phyloP scores from a whole-genome alignment of 2,797 vertebrate genomes.

The Anguilla obscura region DNA sequence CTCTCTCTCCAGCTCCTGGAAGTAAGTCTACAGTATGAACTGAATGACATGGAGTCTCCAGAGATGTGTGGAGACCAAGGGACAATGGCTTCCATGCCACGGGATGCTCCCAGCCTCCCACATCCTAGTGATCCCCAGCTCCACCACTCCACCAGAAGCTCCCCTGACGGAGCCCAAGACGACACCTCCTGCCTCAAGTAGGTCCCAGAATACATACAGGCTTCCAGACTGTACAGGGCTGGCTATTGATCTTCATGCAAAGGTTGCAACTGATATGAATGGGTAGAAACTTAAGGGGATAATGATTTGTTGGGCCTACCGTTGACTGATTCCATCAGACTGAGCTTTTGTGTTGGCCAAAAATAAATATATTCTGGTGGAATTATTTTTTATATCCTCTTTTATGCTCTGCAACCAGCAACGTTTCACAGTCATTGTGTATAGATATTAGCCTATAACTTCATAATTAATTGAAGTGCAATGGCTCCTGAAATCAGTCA shows the following conservation, averaged over 20 bases:
- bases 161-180: slow-evolving; percentile 86
- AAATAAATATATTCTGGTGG: too few relatives aligned
- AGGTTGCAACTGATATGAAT: neutral
- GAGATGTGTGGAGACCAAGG: slow-evolving; percentile 81
- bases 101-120: slow-evolving; percentile 77
- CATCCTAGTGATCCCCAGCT: slow-evolving; percentile 79
- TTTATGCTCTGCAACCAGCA: neutral
- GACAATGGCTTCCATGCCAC: slow-evolving; percentile 77
- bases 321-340: neutral
- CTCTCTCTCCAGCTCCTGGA: slow-evolving; percentile 82
- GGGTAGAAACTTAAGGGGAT: neutral
- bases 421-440: too few relatives aligned
- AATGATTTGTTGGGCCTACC: neutral
- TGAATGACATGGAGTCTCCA: slow-evolving; percentile 84
- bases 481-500: neutral
- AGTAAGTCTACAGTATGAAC: slow-evolving; percentile 87
- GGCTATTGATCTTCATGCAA: too few relatives aligned
- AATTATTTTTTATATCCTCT: neutral
- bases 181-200: slow-evolving; percentile 95
- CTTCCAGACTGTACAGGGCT: neutral
- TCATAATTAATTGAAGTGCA: neutral
- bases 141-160: slow-evolving; percentile 84
- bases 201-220: slow-evolving; percentile 33
- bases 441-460: neutral
- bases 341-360: neutral